Conservation (phyloP, 2,113 vertebrate genomes). For the Pyxicephalus adspersus region DNA sequence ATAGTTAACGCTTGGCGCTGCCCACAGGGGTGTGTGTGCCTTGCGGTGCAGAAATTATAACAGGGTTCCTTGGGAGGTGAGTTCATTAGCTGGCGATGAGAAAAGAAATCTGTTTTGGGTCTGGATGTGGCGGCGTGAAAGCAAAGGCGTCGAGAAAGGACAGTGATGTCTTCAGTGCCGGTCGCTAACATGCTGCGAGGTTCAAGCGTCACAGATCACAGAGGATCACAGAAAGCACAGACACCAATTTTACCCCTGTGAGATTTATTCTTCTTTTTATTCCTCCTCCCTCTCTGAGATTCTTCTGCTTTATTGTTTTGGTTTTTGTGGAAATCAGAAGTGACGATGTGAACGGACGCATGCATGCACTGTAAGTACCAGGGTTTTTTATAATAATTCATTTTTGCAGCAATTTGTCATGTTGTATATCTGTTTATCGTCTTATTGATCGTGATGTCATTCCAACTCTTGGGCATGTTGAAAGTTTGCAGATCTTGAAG, state of each 20-base stretch:
- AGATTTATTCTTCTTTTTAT: not conserved
- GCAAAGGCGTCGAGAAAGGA: conserved; percentile 3
- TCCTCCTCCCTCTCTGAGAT: not conserved
- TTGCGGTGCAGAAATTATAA: not conserved
- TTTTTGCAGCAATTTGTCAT: conserved; percentile 6
- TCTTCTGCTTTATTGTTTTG: not conserved
- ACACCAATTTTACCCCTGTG: not conserved
- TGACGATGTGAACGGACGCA: not conserved
- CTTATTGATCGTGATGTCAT: no score
- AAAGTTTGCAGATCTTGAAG: not conserved
- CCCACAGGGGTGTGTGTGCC: conserved; percentile 24
- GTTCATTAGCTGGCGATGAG: conserved; percentile 18
- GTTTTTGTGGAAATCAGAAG: conserved; percentile 18
- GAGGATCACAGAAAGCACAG: not conserved
- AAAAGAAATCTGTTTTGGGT: conserved; percentile 1
- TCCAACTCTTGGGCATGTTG: not conserved
- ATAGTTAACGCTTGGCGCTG: conserved; percentile 37
- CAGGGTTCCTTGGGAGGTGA: conserved; percentile 21
- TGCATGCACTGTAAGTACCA: not conserved
- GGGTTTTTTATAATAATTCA: not conserved
- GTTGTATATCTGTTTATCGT: not conserved
- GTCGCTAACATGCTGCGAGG: conserved; percentile 15
- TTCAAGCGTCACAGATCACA: not conserved
- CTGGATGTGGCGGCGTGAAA: conserved; percentile 11
- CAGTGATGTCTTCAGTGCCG: conserved; percentile 2